phyloP scores from a whole-genome alignment of 1,140 invertebrate species.

The Diuraphis noxia region DNA sequence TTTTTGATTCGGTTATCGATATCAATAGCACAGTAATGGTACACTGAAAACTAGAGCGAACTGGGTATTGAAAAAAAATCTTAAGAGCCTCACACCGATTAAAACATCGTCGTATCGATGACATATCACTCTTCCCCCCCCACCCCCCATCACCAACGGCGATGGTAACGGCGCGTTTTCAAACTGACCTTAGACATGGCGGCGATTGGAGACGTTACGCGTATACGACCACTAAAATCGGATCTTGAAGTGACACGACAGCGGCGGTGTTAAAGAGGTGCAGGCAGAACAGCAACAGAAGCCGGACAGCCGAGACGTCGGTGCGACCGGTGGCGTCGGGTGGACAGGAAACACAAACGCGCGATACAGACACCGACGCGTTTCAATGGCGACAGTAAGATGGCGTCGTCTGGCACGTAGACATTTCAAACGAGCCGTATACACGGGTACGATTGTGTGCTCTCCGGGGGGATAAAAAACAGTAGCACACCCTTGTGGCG shows the following conservation, averaged over 20 bases:
- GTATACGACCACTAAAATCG: background rate
- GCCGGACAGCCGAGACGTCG: background rate
- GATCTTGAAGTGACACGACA: background rate
- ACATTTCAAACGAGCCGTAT: background rate
- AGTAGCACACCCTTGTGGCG: background rate
- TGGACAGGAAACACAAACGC: background rate
- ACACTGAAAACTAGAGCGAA: background rate
- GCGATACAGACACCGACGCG: background rate
- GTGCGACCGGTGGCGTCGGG: background rate
- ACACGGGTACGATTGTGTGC: background rate
- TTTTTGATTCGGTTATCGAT: background rate
- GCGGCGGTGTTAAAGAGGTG: background rate
- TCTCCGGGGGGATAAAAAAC: too few species aligned
- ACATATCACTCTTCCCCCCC: background rate
- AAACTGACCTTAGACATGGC: slow-evolving; percentile 51
- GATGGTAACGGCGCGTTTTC: background rate
- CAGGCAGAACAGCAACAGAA: background rate
- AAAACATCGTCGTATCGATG: background rate
- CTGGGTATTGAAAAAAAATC: background rate
- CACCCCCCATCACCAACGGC: background rate
- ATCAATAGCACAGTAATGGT: background rate
- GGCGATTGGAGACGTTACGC: background rate
- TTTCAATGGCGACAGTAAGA: slow-evolving; percentile 24
- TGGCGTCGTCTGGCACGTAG: slow-evolving; percentile 17
- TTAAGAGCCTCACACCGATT: background rate